These are phyloP conservation scores for Proterorhinus semilunaris DNA, from an alignment of 2,113 vertebrate species.

Conservation along the genomic window DNA sequence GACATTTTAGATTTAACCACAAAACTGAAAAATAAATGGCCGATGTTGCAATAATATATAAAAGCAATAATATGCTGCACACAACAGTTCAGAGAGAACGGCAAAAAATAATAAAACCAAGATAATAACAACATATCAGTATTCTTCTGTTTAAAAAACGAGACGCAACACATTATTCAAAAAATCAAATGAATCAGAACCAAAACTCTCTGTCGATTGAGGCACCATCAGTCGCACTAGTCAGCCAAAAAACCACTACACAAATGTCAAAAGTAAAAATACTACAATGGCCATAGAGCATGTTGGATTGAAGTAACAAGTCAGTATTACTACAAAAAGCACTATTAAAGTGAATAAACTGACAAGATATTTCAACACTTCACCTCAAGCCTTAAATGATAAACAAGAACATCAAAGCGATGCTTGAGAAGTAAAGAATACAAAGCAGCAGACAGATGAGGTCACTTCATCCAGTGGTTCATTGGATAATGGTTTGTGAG, in stretches of 20 bases:
- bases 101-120: slow-evolving; percentile 30
- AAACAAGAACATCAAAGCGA: slow-evolving; percentile 19
- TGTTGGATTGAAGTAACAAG: slow-evolving; percentile 26
- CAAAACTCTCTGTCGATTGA: slow-evolving; percentile 35
- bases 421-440: slow-evolving; percentile 8
- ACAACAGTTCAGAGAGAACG: slow-evolving; percentile 14
- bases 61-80: slow-evolving; percentile 13
- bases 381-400: slow-evolving; percentile 21
- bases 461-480: slow-evolving; percentile 24
- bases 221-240: slow-evolving; percentile 53
- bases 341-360: slow-evolving; percentile 7
- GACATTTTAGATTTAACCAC: slow-evolving; percentile 21
- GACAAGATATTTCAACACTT: slow-evolving; percentile 35
- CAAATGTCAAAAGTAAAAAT: slow-evolving; percentile 18
- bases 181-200: slow-evolving; percentile 15
- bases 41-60: slow-evolving; percentile 15
- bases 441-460: slow-evolving; percentile 18
- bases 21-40: slow-evolving; percentile 7
- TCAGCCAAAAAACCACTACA: slow-evolving; percentile 39
- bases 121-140: slow-evolving; percentile 26
- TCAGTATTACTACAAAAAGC: slow-evolving; percentile 18
- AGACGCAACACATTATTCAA: slow-evolving; percentile 23
- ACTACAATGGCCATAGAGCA: slow-evolving; percentile 24
- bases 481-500: slow-evolving; percentile 21
- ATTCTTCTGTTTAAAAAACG: background rate